Base-by-base conservation (phyloP, 2,888 invertebrate species). In the Hyppa rectilinea region DNA sequence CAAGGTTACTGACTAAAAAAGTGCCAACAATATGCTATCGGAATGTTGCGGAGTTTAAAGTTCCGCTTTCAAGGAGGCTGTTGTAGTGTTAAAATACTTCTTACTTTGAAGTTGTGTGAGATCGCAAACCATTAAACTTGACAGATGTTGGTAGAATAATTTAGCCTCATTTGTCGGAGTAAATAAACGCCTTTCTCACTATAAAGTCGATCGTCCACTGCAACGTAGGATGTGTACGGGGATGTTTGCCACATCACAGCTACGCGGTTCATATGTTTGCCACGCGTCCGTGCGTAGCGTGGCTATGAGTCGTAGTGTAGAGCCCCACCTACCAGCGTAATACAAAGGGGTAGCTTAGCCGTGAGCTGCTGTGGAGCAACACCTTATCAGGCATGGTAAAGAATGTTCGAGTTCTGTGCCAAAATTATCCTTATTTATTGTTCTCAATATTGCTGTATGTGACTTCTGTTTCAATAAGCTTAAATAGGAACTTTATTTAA, bases 381-480 rank as follows among this genome's bases (percentile, higher is more conserved):
- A 47, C 17, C 38, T n/a, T 60, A 23, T 61, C 7, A 64, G 7
- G 17, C 14, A 34, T 12, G n/a, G 26, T 36, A 10, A 26, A 64
- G 5, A 34, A 53, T 45, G 26, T 67, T 43, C 5, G 43, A 5
- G 14, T 53, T 14, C 10, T 20, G 7, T 31, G 43, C 20, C 36
- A 31, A 43, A 52, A 58, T n/a, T 23, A 12, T 1, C 45, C 10
- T 23, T 31, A 45, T 55, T 69, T 45, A 55, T 69, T 20, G 43
- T 56, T 31, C 6, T 29, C 43, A 29, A 70, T 56, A 38, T 47
- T 45, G 14, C 3, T 56, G 36, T 56, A 23, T 14, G 23, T 38
- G 36, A 45, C 23, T 26, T 69, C 14, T 29, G 20, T 47, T 69
- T 70, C 20, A 43, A 34, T 40, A 50, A 5, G n/a, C n/a, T 36